Base-by-base conservation (phyloP, 2,797 vertebrate species). In the Poecilia velifera region DNA sequence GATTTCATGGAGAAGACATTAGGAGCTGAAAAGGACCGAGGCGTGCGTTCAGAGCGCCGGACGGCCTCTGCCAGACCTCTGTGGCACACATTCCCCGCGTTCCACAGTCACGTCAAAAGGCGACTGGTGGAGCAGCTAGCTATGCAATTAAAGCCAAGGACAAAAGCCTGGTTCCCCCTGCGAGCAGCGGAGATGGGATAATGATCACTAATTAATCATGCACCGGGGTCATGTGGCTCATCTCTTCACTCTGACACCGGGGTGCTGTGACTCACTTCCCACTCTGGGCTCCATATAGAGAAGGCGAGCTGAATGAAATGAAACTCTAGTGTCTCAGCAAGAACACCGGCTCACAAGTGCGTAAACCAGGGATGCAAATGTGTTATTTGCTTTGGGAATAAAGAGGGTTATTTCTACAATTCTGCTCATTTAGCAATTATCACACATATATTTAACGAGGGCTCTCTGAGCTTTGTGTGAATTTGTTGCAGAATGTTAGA, bases 201-300 rank as follows among this genome's bases (percentile, higher is more conserved):
- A 95, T 95, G 91, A 94, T 90, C 87, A 73, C 89, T 94, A 94
- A 96, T 95, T 94, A 92, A 91, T 94, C 92, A 89, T 90, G 82
- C 87, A 53, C 84, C 25, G 62, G 86, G 92, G 92, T 94, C 90
- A 88, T 72, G 84, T 13, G 28, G 90, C 88, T 92, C 83, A 80
- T 90, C 86, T 87, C 86, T 80, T 89, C 83, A 74, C 80, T 80
- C 64, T 66, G 62, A 91, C 89, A 88, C 86, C 76, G 80, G 85
- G 87, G 85, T 86, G 74, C 75, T 79, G 85, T 94, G 94, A 94
- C 81, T 95, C 92, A 93, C 86, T 90, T 92, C 88, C 91, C 71
- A 41, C 85, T 85, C 78, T 86, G 89, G 76, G 81, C 86, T 87
- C 79, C 81, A 70, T 84, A 82, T 22, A 59, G 82, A 53, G n/a